Percentiles rank a stretch among this genome's conserved stretches.
Conservation (phyloP, 23 tunicate species). For the Trididemnum nubilum region DNA sequence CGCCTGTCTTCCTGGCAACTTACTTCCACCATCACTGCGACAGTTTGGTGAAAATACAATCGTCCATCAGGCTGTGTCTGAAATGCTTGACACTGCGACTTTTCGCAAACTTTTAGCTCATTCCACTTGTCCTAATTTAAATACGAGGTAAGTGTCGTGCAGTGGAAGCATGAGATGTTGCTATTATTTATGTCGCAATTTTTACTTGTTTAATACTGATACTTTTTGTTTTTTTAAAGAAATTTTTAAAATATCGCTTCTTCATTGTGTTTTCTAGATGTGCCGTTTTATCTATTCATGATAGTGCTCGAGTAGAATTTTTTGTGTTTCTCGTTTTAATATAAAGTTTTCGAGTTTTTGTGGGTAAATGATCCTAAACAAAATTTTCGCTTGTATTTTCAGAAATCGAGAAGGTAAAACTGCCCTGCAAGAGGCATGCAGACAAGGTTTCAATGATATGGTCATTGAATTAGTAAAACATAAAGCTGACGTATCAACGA, state of each 20-base stretch:
- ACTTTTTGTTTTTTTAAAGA: too few relatives aligned
- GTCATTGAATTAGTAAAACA: constrained; percentile 60
- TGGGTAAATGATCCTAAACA: too few relatives aligned
- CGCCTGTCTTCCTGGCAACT: constrained; percentile 61
- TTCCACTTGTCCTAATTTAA: constrained; percentile 68
- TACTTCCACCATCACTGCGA: constrained; percentile 57
- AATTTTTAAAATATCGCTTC: too few relatives aligned
- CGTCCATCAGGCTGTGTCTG: constrained; percentile 81
- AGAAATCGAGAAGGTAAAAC: constrained; percentile 79
- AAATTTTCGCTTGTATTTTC: too few relatives aligned
- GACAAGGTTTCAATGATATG: constrained; percentile 61
- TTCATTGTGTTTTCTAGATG: too few relatives aligned
- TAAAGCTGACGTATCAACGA: constrained; percentile 62
- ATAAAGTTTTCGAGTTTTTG: too few relatives aligned
- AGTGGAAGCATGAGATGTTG: too few relatives aligned
- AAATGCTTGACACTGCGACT: constrained; percentile 36
- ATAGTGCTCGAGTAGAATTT: too few relatives aligned
- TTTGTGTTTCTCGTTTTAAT: too few relatives aligned
- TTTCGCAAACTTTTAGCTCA: constrained; percentile 59
- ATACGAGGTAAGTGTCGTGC: constrained; percentile 69
- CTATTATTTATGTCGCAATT: background rate
- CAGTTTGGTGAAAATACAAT: constrained; percentile 88
- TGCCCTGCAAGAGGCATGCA: constrained; percentile 86
- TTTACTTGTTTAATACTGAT: too few relatives aligned
- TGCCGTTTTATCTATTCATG: too few relatives aligned